Conservation (phyloP, 2,888 invertebrate genomes). For the Eugnorisma glareosa region DNA sequence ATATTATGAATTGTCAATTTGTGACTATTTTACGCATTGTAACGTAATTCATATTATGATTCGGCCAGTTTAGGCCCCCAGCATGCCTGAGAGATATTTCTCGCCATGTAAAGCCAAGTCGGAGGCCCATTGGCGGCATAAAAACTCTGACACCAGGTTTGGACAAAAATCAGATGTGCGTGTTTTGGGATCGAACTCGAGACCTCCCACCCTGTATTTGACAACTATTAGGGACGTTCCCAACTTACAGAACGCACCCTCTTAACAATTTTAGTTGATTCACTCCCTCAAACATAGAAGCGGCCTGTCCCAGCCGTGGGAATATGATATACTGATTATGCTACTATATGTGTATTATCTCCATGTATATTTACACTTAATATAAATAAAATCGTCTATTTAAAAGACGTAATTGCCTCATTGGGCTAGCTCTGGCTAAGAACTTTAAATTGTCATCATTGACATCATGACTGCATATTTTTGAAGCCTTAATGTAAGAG, state of each 20-base stretch:
- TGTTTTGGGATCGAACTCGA: too few relatives aligned
- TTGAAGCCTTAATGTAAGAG: neutral
- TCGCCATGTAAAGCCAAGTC: too few relatives aligned
- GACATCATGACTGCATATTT: neutral
- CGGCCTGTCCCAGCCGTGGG: neutral
- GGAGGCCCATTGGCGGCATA: too few relatives aligned
- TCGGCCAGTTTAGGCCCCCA: too few relatives aligned
- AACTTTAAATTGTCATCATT: neutral
- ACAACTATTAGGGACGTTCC: neutral
- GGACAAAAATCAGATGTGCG: too few relatives aligned
- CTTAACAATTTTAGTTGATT: neutral
- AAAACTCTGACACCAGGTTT: too few relatives aligned
- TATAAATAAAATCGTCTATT: constrained; percentile 9
- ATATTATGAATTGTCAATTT: too few relatives aligned
- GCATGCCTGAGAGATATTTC: too few relatives aligned
- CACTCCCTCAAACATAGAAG: neutral
- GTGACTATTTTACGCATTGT: too few relatives aligned
- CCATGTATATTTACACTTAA: constrained; percentile 21
- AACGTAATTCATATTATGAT: too few relatives aligned
- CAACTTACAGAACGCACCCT: neutral
- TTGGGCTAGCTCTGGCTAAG: neutral
- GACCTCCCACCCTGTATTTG: neutral
- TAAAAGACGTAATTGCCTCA: constrained; percentile 5
- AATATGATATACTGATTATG: neutral
- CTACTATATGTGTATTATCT: constrained; percentile 12